phyloP scores from a whole-genome alignment of 2,797 vertebrate genomes.

The Rhodeus uyekii region DNA sequence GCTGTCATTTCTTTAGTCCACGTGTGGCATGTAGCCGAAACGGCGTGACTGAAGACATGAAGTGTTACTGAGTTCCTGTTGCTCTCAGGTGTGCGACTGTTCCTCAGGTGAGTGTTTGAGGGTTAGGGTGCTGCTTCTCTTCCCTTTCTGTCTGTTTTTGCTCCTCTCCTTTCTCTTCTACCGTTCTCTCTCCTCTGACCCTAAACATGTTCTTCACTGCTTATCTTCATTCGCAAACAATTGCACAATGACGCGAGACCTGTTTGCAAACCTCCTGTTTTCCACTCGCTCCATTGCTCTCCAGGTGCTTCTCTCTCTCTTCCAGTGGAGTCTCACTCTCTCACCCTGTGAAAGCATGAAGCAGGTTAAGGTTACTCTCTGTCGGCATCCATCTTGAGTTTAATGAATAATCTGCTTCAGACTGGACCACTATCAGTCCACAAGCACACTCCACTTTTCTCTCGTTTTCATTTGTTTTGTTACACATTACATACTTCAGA shows the following conservation, averaged over 20 bases:
- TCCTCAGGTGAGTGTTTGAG: background rate
- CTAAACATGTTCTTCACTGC: constrained; percentile 22
- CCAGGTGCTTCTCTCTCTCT: background rate
- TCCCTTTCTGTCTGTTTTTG: background rate
- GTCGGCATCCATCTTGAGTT: constrained; percentile 15
- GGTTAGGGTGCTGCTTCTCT: too few relatives aligned
- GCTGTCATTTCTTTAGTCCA: too few relatives aligned
- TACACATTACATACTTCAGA: background rate
- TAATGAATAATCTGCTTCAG: constrained; percentile 44
- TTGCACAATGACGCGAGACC: constrained; percentile 33
- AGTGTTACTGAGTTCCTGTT: too few relatives aligned
- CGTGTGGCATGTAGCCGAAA: too few relatives aligned
- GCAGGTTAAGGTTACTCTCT: constrained; percentile 1
- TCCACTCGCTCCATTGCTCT: background rate
- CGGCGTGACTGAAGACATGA: too few relatives aligned
- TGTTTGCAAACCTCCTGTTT: background rate
- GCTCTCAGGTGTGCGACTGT: too few relatives aligned
- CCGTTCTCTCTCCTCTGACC: background rate
- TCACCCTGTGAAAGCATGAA: constrained; percentile 3
- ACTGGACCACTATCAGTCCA: background rate
- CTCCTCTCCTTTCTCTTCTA: background rate
- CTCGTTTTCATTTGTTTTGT: background rate
- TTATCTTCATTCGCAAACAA: constrained; percentile 11
- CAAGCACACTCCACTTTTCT: background rate
- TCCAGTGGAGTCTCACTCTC: background rate